Evolutionary conservation across 1,140 invertebrate genomes (phyloP).

Genomic region (Tenebrio molitor): DNA sequence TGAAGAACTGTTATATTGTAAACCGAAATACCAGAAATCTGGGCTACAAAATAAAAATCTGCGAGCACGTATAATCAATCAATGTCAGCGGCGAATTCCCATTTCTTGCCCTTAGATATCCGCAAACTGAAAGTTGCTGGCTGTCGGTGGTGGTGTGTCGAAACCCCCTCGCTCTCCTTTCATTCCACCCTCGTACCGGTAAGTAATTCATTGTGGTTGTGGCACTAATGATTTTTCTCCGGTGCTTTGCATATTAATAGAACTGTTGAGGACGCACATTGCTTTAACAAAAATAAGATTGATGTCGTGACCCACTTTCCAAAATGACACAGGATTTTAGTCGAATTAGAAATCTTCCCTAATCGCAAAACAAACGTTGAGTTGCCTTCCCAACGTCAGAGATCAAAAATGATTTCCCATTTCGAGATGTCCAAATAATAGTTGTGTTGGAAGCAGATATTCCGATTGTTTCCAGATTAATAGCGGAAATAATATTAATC

Average conservation of each 20-base stretch:
- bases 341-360: not conserved
- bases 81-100: constrained; percentile 43
- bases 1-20: constrained; percentile 10
- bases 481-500: no score
- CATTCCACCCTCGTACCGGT: constrained; percentile 29
- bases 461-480: no score
- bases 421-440: no score
- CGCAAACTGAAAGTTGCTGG: constrained; percentile 40
- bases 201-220: constrained; percentile 45
- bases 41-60: constrained; percentile 42
- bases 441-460: no score
- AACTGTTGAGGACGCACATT: constrained; percentile 37
- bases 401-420: no score
- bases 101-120: constrained; percentile 43
- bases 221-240: constrained; percentile 44
- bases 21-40: constrained; percentile 38
- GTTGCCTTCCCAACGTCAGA: no score
- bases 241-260: constrained; percentile 45
- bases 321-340: constrained; percentile 3
- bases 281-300: constrained; percentile 36
- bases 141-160: constrained; percentile 18
- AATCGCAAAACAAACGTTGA: not conserved
- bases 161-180: constrained; percentile 33
- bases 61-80: constrained; percentile 42
- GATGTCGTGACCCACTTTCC: constrained; percentile 31